Percentiles rank a stretch among this genome's conserved stretches.
phyloP scores from a whole-genome alignment of 1,140 invertebrate genomes.

The Microvelia longipes region DNA sequence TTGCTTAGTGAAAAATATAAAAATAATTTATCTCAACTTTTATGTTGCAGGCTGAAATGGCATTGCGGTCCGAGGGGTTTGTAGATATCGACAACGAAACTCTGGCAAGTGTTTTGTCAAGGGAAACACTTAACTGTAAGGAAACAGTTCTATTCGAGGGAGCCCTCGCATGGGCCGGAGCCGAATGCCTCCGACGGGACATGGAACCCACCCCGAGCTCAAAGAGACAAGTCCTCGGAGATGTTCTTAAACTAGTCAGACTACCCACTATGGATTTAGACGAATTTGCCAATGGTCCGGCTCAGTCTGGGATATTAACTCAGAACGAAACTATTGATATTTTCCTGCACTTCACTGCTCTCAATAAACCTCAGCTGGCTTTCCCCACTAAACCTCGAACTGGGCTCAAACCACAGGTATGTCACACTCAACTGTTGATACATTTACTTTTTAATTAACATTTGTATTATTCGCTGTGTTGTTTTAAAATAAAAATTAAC shows the following conservation, averaged over 20 bases:
- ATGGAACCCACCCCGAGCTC: constrained; percentile 46
- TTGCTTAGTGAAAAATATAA: too few relatives aligned
- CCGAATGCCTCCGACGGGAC: constrained; percentile 65
- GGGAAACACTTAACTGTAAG: constrained; percentile 81
- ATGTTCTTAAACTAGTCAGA: constrained; percentile 66
- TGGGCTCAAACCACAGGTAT: constrained; percentile 74
- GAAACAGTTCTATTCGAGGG: constrained; percentile 79
- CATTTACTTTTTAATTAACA: too few relatives aligned
- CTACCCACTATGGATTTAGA: constrained; percentile 80
- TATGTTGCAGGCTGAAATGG: constrained; percentile 69
- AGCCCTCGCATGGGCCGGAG: constrained; percentile 73
- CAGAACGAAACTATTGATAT: constrained; percentile 82
- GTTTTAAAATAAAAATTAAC: too few relatives aligned
- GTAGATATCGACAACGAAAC: constrained; percentile 81
- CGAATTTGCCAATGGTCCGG: constrained; percentile 80
- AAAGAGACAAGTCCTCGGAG: constrained; percentile 54
- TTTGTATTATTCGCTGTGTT: too few relatives aligned
- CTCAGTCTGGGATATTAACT: constrained; percentile 72
- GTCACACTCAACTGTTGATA: too few relatives aligned
- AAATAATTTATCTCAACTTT: too few relatives aligned
- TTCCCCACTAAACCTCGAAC: constrained; percentile 66
- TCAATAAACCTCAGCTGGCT: constrained; percentile 59
- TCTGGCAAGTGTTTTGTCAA: constrained; percentile 65
- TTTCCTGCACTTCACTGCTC: constrained; percentile 76
- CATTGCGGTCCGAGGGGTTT: constrained; percentile 80